A percentile compares a stretch with the other conserved stretches of the same genome.
phyloP scores from a whole-genome alignment of 2,797 vertebrate genomes.

The Phrynocephalus guinanensis region DNA sequence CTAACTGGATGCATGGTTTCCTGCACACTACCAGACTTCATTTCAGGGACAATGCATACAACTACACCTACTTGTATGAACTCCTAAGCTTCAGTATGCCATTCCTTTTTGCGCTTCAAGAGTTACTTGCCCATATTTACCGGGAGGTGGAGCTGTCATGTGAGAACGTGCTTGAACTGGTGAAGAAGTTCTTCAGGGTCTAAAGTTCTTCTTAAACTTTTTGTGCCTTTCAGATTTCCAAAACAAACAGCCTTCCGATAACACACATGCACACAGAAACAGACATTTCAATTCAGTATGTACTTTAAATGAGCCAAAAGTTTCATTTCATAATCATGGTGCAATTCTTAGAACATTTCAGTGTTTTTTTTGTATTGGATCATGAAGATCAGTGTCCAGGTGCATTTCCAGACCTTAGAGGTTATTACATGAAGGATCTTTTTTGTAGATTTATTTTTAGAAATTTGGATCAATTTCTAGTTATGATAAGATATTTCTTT shows the following conservation, averaged over 20 bases:
- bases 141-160: conserved; percentile 82
- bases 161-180: conserved; percentile 81
- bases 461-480: conserved; percentile 38
- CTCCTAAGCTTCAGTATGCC: conserved; percentile 92
- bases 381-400: conserved; percentile 67
- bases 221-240: conserved; percentile 72
- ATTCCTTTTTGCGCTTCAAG: conserved; percentile 87
- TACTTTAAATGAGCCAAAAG: conserved; percentile 5
- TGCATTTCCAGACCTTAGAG: conserved; percentile 60
- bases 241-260: conserved; percentile 39
- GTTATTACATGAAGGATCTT: conserved; percentile 74
- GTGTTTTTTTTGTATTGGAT: conserved; percentile 51
- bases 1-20: conserved; percentile 80
- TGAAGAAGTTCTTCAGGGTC: conserved; percentile 78
- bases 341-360: conserved; percentile 11
- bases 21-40: conserved; percentile 80
- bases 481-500: conserved; percentile 56
- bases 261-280: conserved; percentile 15
- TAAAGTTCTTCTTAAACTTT: conserved; percentile 59
- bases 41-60: conserved; percentile 89
- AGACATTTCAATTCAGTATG: conserved; percentile 14
- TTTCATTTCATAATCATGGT: conserved; percentile 23
- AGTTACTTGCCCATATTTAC: conserved; percentile 89
- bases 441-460: conserved; percentile 56
- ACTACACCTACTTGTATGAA: conserved; percentile 91